Evolutionary conservation across 2,113 vertebrate species (phyloP), one percentile per base, ranked within the genome.

Genomic region (Casuarius casuarius): DNA sequence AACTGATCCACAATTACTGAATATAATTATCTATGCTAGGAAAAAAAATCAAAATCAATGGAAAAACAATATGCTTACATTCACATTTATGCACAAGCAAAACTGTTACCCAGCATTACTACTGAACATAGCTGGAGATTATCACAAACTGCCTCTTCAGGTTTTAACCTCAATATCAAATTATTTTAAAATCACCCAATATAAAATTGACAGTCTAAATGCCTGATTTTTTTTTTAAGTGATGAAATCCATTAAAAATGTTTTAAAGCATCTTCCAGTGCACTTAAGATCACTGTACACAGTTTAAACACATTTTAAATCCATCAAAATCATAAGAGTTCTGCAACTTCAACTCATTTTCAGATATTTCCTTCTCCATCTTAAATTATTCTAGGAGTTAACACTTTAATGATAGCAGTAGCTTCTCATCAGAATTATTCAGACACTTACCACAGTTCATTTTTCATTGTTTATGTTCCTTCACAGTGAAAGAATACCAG

Each of bases 181-280:
- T 82, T 79, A 87, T 84, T 93, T 87, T 82, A 62, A 82, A 95
- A 61, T 16, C 2, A 85, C 12, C 48, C 52, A 76, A 84, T 49
- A 76, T 17, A 87, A 91, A 95, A 96, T 4, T 73, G 74, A 70
- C 63, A 79, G 23, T 46, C 22, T 79, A 90, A 92, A 94, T 44
- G n/a, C 59, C 66, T 8, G 2, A 52, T 42, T 16, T 52, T 26
- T 35, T 74, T 42, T 44, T 66, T 16, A 89, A 90, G 66, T 40
- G 33, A 84, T 71, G 29, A 94, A 94, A 96, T 76, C 48, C 78
- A 85, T 68, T 73, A 54, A 63, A 92, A 87, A 87, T 82, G 44
- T 79, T 92, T 93, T 62, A 86, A n/a, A 94, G 82, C 59, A 88
- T 49, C 66, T 72, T 83, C 40, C 52, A 76, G 71, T 3, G 2